Conservation (phyloP, 2,797 vertebrate genomes). For the Sparidentex hasta region DNA sequence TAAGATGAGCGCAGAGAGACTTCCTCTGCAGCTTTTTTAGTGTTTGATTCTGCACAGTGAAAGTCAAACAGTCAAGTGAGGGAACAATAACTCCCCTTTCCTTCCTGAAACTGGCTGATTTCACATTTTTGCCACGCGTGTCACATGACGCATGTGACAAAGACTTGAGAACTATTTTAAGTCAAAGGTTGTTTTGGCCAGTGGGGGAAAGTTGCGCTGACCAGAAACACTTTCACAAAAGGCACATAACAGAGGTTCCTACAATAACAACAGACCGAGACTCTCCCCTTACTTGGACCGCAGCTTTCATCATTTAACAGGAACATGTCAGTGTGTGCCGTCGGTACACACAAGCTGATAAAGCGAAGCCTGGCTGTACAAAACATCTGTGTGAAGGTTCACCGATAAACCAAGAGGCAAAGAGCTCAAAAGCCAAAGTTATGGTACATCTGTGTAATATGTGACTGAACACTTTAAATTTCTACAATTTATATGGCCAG, state of each 20-base stretch:
- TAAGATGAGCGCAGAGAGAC: neutral
- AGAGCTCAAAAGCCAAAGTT: neutral
- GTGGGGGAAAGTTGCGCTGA: conserved; percentile 2
- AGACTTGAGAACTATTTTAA: neutral
- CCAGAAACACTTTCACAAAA: neutral
- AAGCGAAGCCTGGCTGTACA: neutral
- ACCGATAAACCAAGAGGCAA: conserved; percentile 1
- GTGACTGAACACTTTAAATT: neutral
- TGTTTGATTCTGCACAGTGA: neutral
- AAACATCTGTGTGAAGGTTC: conserved; percentile 27
- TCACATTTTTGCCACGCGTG: neutral
- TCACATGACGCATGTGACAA: conserved; percentile 5
- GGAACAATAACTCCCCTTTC: neutral
- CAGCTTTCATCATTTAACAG: neutral
- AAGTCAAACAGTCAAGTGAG: neutral
- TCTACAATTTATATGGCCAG: neutral
- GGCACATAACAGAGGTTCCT: neutral
- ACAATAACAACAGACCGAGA: neutral
- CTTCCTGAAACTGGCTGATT: neutral
- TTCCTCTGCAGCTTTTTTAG: neutral
- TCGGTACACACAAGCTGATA: neutral
- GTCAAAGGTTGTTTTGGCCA: conserved; percentile 10
- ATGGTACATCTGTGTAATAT: neutral
- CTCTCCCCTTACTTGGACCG: neutral
- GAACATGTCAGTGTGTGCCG: no score